These are phyloP conservation scores for Accipiter cooperii DNA, from an alignment of 2,113 vertebrate genomes.

Conservation along the genomic window DNA sequence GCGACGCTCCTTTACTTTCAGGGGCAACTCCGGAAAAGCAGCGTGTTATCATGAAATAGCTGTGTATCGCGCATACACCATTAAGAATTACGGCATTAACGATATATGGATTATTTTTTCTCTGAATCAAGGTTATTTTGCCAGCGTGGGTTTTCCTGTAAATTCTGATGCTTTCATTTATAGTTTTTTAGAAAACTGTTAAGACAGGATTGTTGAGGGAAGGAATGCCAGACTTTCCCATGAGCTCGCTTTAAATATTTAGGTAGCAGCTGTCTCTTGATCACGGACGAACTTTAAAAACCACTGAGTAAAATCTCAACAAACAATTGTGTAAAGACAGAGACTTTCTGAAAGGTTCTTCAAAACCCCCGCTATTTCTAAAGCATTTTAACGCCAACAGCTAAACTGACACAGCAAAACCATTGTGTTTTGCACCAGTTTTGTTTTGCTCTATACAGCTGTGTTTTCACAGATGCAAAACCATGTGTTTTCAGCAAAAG, in stretches of 20 bases:
- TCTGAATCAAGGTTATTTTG: neutral
- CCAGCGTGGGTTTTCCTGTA: neutral
- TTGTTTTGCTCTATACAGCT: slow-evolving; percentile 81
- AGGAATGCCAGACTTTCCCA: slow-evolving; percentile 5
- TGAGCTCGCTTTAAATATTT: slow-evolving; percentile 25
- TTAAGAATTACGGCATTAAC: neutral
- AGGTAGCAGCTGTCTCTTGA: slow-evolving; percentile 39
- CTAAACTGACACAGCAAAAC: slow-evolving; percentile 76
- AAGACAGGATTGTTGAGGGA: neutral
- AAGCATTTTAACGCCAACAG: slow-evolving; percentile 50
- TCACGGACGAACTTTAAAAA: slow-evolving; percentile 27
- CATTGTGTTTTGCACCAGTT: slow-evolving; percentile 82
- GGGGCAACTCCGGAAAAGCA: neutral
- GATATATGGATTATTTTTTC: neutral
- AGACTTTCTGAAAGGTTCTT: slow-evolving; percentile 53
- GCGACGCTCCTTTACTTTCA: neutral
- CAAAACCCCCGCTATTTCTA: slow-evolving; percentile 58
- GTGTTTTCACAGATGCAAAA: slow-evolving; percentile 98
- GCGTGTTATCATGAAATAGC: neutral
- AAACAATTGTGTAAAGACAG: slow-evolving; percentile 57
- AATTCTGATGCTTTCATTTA: neutral
- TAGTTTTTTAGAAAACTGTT: neutral
- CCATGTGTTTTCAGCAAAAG: slow-evolving; percentile 85
- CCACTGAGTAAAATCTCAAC: slow-evolving; percentile 51
- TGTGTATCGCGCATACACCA: accelerated